Evolutionary conservation across 2,113 vertebrate genomes (phyloP).

Genomic region (Lampris megalopsis): DNA sequence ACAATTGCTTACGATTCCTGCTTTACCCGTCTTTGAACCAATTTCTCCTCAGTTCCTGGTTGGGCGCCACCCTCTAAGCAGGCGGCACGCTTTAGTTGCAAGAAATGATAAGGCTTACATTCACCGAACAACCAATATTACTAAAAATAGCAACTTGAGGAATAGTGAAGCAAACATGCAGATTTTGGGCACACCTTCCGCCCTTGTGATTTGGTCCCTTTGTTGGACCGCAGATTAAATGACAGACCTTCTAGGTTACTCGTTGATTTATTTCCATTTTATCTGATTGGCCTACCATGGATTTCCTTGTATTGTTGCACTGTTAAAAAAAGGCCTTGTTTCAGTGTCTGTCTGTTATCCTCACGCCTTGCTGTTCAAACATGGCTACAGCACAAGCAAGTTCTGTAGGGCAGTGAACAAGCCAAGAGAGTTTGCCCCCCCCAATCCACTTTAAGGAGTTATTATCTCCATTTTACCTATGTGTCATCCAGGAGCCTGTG

Average conservation of each 20-base stretch:
- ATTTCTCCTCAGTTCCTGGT: constrained; percentile 33
- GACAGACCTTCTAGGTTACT: constrained; percentile 6
- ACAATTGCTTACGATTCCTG: constrained; percentile 64
- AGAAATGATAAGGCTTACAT: constrained; percentile 12
- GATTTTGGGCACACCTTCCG: not conserved
- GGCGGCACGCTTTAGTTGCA: constrained; percentile 7
- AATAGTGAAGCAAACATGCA: constrained; percentile 27
- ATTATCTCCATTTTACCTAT: constrained; percentile 71
- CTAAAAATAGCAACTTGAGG: constrained; percentile 20
- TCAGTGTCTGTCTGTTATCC: constrained; percentile 61
- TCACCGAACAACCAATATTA: not conserved
- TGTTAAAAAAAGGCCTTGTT: constrained; percentile 61
- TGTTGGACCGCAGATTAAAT: constrained; percentile 60
- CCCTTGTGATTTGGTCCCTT: constrained; percentile 8
- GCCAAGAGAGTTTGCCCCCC: constrained; percentile 29
- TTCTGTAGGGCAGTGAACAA: constrained; percentile 35
- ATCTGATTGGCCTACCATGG: constrained; percentile 74
- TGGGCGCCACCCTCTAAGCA: constrained; percentile 21
- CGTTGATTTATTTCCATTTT: constrained; percentile 66
- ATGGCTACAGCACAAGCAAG: constrained; percentile 55
- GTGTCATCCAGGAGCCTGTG: constrained; percentile 60
- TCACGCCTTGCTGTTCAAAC: constrained; percentile 45
- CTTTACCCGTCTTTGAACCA: constrained; percentile 51
- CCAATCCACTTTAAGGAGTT: constrained; percentile 25
- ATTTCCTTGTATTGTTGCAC: constrained; percentile 74